Base-by-base conservation (phyloP, 2,797 vertebrate species). In the Sciurus carolinensis region DNA sequence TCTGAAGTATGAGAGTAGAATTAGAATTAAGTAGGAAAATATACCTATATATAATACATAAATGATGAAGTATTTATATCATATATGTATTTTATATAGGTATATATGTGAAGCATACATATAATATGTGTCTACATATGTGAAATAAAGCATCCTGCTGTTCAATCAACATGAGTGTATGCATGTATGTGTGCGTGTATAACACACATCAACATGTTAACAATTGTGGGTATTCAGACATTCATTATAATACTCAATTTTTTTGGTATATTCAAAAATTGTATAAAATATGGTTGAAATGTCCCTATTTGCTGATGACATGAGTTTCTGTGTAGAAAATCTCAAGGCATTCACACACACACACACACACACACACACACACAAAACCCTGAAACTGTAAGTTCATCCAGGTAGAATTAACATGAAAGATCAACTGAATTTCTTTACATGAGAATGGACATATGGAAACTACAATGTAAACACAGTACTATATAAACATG, bases 401-500 rank as follows among this genome's bases (percentile, higher is more conserved):
- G 8, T 86, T 69, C 36, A 86, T 67, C 24, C 5, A 17, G 28
- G 59, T 83, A 81, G 20, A 52, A 59, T 39, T 18, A 62, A 79
- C 24, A 71, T 15, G 81, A 47, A 92, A 73, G 50, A 85, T 81
- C 59, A 57, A 36, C 28, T 67, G 22, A 20, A 75, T 80, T 79
- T 69, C 72, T 79, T 80, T 67, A 89, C 59, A 88, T 7, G 67
- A 42, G 20, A 83, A 66, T 30, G 12, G 47, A 69, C 6, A 33
- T 77, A 71, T 42, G n/a, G 67, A 77, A 91, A 67, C 54, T 18
- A 87, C 81, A 86, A 90, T 81, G 86, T 14, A 87, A 93, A 69
- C 69, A 87, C 30, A 66, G 33, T 83, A 10, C 20, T 36, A 83
- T 57, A 87, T 91, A 82, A 87, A 87, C 59, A 62, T 87, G 47